A percentile compares a stretch with the other conserved stretches of the same genome.
These are phyloP conservation scores for Ylistrum balloti DNA, from an alignment of 1,140 invertebrate genomes.

Conservation along the genomic window DNA sequence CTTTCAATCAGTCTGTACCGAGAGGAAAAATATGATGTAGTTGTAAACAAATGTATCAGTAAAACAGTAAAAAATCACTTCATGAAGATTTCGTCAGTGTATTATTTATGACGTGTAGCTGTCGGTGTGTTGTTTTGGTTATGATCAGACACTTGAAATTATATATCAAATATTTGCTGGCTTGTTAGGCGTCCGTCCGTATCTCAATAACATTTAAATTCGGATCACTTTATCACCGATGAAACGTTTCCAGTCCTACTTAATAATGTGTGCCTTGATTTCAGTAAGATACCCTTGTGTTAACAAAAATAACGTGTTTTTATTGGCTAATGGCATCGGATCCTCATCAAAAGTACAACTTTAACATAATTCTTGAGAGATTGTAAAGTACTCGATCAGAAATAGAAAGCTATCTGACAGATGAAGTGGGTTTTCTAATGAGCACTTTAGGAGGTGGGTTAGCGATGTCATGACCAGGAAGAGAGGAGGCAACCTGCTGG, in stretches of 20 bases:
- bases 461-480: too few species aligned
- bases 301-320: neutral
- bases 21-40: neutral
- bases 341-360: neutral
- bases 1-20: too few species aligned
- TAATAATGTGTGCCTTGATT: neutral
- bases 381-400: neutral
- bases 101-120: neutral
- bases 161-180: constrained; percentile 2
- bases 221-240: neutral
- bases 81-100: neutral
- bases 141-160: neutral
- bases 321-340: neutral
- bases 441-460: too few species aligned
- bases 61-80: too few species aligned
- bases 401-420: neutral
- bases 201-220: neutral
- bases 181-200: neutral
- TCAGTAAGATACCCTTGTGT: neutral
- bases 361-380: neutral
- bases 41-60: neutral
- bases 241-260: neutral
- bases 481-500: neutral
- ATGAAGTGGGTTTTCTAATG: too few species aligned
- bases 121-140: constrained; percentile 22